Evolutionary conservation across 2,797 vertebrate genomes (phyloP).

Genomic region (Propithecus perrieri): DNA sequence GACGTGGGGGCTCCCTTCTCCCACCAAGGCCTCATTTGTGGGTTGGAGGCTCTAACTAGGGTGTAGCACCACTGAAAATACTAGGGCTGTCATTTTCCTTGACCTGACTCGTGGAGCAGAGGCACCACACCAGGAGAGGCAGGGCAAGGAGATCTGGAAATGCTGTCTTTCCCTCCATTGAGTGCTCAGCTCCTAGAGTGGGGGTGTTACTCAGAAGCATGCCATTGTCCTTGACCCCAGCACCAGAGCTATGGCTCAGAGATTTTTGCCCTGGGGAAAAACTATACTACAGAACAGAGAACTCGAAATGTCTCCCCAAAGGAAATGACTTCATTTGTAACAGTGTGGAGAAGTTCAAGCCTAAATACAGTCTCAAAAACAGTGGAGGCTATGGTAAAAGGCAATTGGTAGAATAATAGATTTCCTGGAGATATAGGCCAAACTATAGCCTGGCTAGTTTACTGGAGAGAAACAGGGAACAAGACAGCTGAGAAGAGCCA

Average conservation of each 20-base stretch:
- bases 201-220: background rate
- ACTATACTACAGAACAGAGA: background rate
- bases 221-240: background rate
- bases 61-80: background rate
- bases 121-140: background rate
- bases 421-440: background rate
- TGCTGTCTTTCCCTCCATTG: background rate
- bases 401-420: background rate
- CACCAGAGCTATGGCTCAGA: background rate
- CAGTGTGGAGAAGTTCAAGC: background rate
- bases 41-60: background rate
- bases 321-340: background rate
- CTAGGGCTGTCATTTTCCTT: background rate
- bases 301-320: background rate
- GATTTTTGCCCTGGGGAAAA: background rate
- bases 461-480: background rate
- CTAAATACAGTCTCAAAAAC: background rate
- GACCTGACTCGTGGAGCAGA: background rate
- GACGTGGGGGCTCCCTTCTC: background rate
- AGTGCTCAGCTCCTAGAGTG: background rate
- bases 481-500: background rate
- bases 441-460: constrained; percentile 1
- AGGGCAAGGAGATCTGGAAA: background rate
- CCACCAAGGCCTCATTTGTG: background rate
- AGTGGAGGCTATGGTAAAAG: background rate